Evolutionary conservation across 2,113 vertebrate genomes (phyloP).

Genomic region (Chrysochloris asiatica): DNA sequence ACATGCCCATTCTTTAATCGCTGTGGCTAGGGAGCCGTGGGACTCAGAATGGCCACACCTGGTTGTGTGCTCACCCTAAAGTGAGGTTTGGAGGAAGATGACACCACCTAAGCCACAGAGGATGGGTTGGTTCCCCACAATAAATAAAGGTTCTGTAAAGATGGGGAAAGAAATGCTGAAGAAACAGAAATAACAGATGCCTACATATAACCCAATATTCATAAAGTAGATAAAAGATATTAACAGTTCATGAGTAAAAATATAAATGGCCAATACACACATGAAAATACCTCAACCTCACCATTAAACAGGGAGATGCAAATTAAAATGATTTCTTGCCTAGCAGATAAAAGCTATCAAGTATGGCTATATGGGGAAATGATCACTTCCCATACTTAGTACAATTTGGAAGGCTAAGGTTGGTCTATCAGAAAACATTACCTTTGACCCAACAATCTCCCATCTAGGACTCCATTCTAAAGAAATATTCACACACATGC

Average conservation of each 20-base stretch:
- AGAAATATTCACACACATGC: conserved; percentile 30
- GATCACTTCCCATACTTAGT: conserved; percentile 30
- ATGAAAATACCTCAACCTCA: conserved; percentile 29
- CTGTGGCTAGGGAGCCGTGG: conserved; percentile 28
- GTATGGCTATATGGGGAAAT: conserved; percentile 46
- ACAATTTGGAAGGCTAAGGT: conserved; percentile 46
- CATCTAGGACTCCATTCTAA: conserved; percentile 1
- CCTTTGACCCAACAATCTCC: neutral
- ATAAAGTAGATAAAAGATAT: conserved; percentile 29
- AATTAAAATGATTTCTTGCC: neutral
- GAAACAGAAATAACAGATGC: conserved; percentile 48
- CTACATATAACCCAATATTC: conserved; percentile 5
- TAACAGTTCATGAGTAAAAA: conserved; percentile 38
- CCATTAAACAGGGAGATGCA: conserved; percentile 36
- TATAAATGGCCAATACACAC: conserved; percentile 37
- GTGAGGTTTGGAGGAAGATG: neutral
- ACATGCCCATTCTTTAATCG: conserved; percentile 28
- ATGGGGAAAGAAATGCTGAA: conserved; percentile 53
- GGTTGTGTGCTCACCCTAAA: conserved; percentile 32
- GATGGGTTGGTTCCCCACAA: conserved; percentile 62
- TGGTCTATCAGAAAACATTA: neutral
- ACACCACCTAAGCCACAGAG: conserved; percentile 44
- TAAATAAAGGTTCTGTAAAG: conserved; percentile 63
- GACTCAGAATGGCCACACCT: conserved; percentile 53
- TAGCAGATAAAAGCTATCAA: neutral